These are phyloP conservation scores for Ceramica pisi DNA, from an alignment of 2,888 invertebrate species.

Conservation along the genomic window DNA sequence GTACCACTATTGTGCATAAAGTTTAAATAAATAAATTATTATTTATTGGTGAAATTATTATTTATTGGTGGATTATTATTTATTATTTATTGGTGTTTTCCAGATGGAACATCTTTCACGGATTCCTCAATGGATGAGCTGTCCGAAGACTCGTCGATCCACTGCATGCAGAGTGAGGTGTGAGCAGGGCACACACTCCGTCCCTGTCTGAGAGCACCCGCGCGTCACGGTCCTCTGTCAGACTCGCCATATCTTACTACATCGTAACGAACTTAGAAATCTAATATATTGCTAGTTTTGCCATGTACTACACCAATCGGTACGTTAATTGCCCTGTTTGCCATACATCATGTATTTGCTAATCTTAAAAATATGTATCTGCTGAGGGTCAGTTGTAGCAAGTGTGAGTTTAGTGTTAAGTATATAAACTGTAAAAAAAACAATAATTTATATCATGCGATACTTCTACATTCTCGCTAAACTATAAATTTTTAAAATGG, in stretches of 20 bases:
- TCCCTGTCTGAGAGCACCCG: background rate
- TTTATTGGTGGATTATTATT: no score
- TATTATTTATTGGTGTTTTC: slow-evolving; percentile 22
- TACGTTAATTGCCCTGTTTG: slow-evolving; percentile 33
- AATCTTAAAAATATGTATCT: slow-evolving; percentile 6
- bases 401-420: slow-evolving; percentile 1
- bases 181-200: slow-evolving; percentile 56
- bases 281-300: slow-evolving; percentile 54
- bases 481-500: background rate
- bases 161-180: slow-evolving; percentile 96
- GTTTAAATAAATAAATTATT: no score
- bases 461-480: slow-evolving; percentile 11
- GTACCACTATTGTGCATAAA: no score
- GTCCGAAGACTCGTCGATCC: slow-evolving; percentile 96
- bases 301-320: slow-evolving; percentile 25
- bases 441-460: background rate
- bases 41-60: no score
- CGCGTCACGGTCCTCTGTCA: slow-evolving; percentile 6
- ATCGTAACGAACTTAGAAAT: slow-evolving; percentile 49
- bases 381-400: slow-evolving; percentile 9
- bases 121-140: slow-evolving; percentile 96
- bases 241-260: slow-evolving; percentile 49
- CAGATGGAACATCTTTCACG: slow-evolving; percentile 90
- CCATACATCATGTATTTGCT: slow-evolving; percentile 16
- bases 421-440: background rate